Evolutionary conservation across 2,888 invertebrate genomes (phyloP), one percentile per base, ranked within the genome.

Genomic region (Sympetrum striolatum): DNA sequence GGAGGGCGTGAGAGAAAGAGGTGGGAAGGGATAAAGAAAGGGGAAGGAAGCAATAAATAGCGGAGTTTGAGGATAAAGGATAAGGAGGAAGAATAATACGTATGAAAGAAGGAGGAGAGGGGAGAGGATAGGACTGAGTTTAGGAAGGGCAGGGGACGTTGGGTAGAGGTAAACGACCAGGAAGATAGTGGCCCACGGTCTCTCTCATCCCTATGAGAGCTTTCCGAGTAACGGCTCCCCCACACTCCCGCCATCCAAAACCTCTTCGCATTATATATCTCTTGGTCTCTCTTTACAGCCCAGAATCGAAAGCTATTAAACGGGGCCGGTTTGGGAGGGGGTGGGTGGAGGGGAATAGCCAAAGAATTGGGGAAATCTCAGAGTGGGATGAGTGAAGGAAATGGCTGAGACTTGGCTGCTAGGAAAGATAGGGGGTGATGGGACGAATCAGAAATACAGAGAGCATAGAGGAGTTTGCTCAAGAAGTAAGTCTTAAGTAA

Each of bases 231-330:
- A 82, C 82, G 82, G 82, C 48, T 44, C 53, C 22, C 82, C 53
- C 39, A n/a, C 25, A 25, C 60, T 10, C 60, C 60, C 8, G 35
- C 53, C 53, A 58, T 35, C 86, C 86, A 6, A 86, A 86, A 58
- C 60, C 86, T 86, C 86, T 86, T 37, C 86, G 60, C 60, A 64
- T 86, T 86, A 86, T 86, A 86, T 86, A 86, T 86, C 86, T 60
- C 86, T 60, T 60, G 86, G 60, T 60, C 86, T 60, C 86, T 86
- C 86, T 86, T 86, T 86, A 86, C 86, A 37, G 86, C 86, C 86
- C 58, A 60, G 86, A 86, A 86, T 86, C 86, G 86, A 64, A 60
- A 86, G 86, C 86, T 86, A 86, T 86, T 86, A 86, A 86, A 86
- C 82, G 80, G 18, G 37, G 18, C 25, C 35, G 35, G 35, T 44